Evolutionary conservation across 1,140 invertebrate species (phyloP).

Genomic region (Aphaenogaster ashmeadi): DNA sequence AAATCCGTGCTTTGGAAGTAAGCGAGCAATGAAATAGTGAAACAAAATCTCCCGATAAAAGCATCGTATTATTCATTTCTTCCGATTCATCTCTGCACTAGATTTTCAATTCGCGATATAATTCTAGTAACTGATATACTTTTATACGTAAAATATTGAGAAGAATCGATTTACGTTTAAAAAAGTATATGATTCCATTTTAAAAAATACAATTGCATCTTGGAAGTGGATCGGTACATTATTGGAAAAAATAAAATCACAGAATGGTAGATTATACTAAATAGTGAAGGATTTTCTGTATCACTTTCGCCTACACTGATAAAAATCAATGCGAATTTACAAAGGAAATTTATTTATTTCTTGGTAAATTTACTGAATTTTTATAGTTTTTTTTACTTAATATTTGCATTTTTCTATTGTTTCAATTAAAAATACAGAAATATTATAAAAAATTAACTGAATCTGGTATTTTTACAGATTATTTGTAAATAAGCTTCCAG

Average conservation of each 20-base stretch:
- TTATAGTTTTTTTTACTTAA: too few species aligned
- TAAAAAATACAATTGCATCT: background rate
- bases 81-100: background rate
- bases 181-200: background rate
- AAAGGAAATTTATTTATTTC: too few species aligned
- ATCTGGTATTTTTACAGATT: too few species aligned
- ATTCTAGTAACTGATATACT: background rate
- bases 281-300: background rate
- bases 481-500: too few species aligned
- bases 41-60: slow-evolving; percentile 4
- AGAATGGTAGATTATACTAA: background rate
- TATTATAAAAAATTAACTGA: too few species aligned
- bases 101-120: background rate
- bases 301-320: background rate
- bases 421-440: too few species aligned
- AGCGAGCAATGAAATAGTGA: slow-evolving; percentile 26
- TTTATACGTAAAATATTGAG: background rate
- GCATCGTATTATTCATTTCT: background rate
- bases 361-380: too few species aligned
- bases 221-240: background rate
- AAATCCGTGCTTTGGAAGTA: background rate
- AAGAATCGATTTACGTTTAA: background rate
- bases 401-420: too few species aligned
- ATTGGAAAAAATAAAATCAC: background rate
- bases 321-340: too few species aligned